Conservation (phyloP, 2,888 invertebrate species). For the Pterostichus niger region DNA sequence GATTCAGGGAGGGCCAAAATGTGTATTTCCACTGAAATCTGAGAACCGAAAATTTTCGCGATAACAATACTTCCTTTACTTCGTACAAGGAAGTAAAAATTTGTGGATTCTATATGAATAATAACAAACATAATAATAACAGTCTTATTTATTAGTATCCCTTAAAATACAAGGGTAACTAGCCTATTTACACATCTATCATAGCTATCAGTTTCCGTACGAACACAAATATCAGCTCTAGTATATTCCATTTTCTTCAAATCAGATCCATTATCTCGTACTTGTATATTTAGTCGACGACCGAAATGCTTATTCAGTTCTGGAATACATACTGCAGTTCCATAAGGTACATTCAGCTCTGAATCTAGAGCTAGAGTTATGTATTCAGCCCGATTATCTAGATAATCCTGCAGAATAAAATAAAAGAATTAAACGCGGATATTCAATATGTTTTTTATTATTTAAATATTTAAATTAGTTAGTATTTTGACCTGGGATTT, state of each 20-base stretch:
- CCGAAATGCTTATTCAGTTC: conserved; percentile 78
- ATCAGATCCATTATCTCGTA: conserved; percentile 77
- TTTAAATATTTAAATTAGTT: too few species aligned
- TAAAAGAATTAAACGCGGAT: too few species aligned
- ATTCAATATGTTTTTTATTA: too few species aligned
- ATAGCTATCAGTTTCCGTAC: conserved; percentile 79
- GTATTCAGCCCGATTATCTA: conserved; percentile 77
- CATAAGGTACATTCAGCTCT: conserved; percentile 76
- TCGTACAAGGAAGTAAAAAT: too few species aligned
- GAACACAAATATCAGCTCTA: conserved; percentile 78
- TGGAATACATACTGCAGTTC: conserved; percentile 77
- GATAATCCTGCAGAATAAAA: conserved; percentile 76
- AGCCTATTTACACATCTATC: conserved; percentile 77
- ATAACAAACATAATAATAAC: neutral
- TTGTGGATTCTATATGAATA: too few species aligned
- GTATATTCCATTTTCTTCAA: conserved; percentile 74
- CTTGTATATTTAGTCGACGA: conserved; percentile 76
- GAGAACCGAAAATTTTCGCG: too few species aligned
- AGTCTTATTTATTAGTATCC: neutral
- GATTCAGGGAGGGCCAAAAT: too few species aligned
- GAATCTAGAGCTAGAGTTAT: conserved; percentile 79
- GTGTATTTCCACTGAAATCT: too few species aligned
- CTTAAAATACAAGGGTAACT: conserved; percentile 76
- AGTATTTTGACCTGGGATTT: too few species aligned
- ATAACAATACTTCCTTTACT: too few species aligned